A percentile compares a stretch with the other conserved stretches of the same genome.
Evolutionary conservation across 2,888 invertebrate genomes (phyloP).

Genomic region (Apodemia zela): DNA sequence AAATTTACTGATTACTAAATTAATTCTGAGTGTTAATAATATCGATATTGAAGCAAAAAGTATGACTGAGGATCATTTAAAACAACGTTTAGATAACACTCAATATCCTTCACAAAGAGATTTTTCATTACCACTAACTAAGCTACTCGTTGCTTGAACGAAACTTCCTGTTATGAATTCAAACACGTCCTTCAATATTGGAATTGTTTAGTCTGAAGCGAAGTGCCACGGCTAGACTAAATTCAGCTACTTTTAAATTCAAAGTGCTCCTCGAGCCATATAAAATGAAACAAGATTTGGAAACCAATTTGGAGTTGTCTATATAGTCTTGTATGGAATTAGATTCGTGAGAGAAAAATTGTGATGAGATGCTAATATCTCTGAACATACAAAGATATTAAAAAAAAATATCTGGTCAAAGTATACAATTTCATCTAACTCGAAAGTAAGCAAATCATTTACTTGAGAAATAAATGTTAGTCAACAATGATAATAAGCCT

Average conservation of each 20-base stretch:
- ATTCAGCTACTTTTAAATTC: slow-evolving; percentile 26
- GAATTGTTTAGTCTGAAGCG: slow-evolving; percentile 37
- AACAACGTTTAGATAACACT: background rate
- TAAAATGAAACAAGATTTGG: background rate
- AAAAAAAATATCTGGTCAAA: too few relatives aligned
- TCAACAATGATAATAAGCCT: too few relatives aligned
- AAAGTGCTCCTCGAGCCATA: slow-evolving; percentile 6
- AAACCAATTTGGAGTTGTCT: background rate
- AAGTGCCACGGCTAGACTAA: slow-evolving; percentile 30
- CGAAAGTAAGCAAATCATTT: too few relatives aligned
- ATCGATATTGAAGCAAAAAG: background rate
- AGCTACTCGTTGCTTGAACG: background rate
- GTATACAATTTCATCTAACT: too few relatives aligned
- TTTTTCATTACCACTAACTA: slow-evolving; percentile 7
- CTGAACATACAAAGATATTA: too few relatives aligned
- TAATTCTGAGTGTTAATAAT: too few relatives aligned
- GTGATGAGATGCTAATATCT: too few relatives aligned
- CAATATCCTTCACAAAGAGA: slow-evolving; percentile 26
- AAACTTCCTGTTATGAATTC: slow-evolving; percentile 11
- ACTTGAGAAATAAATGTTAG: too few relatives aligned
- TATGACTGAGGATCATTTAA: background rate
- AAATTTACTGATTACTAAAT: too few relatives aligned
- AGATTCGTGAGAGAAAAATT: too few relatives aligned
- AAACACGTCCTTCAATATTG: slow-evolving; percentile 28
- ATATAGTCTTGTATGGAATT: background rate